Percentiles rank a stretch among this genome's conserved stretches.
Conservation (phyloP, 2,797 vertebrate genomes). For the Bradypodion pumilum region DNA sequence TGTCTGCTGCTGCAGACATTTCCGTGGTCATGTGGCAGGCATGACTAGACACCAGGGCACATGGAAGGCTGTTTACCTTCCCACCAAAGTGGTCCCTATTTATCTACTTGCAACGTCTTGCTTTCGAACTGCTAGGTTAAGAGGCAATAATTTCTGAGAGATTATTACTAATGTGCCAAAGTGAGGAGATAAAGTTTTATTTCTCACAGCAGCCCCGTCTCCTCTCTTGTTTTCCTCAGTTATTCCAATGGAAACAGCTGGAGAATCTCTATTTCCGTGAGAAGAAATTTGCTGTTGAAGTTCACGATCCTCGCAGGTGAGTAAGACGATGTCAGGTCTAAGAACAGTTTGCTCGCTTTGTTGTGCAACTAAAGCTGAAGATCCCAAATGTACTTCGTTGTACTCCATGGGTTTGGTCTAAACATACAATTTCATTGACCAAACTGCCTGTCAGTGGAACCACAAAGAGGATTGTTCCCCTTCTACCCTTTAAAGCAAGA, state of each 20-base stretch:
- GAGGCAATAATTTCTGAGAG: neutral
- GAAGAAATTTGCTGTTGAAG: constrained; percentile 98
- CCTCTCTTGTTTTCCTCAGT: constrained; percentile 58
- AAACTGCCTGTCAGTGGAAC: neutral
- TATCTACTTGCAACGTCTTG: too few relatives aligned
- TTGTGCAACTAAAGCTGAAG: neutral
- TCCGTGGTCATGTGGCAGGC: too few relatives aligned
- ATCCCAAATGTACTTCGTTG: neutral
- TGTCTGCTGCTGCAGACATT: too few relatives aligned
- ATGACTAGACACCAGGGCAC: too few relatives aligned
- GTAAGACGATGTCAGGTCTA: neutral
- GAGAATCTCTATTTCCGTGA: constrained; percentile 98
- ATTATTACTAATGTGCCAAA: neutral
- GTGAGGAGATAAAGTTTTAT: neutral
- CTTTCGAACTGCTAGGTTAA: too few relatives aligned
- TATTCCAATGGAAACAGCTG: constrained; percentile 97
- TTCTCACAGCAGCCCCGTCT: constrained; percentile 11
- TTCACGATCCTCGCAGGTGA: constrained; percentile 93
- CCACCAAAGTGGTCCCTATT: too few relatives aligned
- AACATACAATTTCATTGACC: neutral
- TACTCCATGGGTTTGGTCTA: neutral
- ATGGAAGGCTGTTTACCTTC: too few relatives aligned
- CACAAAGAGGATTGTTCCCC: neutral
- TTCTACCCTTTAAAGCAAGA: neutral
- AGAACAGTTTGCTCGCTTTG: neutral